Percentiles rank a stretch among this genome's conserved stretches.
Conservation (phyloP, 92 coral and sea anemone genomes). For the Metridium senile region DNA sequence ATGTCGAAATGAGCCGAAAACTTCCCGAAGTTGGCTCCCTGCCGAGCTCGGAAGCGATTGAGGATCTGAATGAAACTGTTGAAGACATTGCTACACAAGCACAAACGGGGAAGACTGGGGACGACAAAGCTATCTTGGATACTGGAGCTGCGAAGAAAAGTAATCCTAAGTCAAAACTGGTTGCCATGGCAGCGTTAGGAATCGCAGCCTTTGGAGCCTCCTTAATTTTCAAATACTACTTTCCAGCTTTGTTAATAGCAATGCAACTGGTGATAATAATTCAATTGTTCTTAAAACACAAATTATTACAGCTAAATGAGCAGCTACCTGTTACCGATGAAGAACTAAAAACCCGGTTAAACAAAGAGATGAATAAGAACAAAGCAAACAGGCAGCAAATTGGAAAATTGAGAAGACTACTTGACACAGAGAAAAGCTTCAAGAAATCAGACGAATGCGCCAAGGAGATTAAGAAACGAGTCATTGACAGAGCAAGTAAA, state of each 20-base stretch:
- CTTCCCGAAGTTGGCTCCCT: conserved; percentile 62
- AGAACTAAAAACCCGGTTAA: conserved; percentile 50
- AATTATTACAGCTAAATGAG: conserved; percentile 18
- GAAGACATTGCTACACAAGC: conserved; percentile 73
- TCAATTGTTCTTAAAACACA: not conserved
- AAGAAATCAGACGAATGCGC: conserved; percentile 80
- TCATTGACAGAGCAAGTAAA: conserved; percentile 15
- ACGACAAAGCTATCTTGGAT: conserved; percentile 7
- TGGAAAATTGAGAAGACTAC: conserved; percentile 71
- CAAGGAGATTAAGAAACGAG: conserved; percentile 57
- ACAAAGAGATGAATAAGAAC: conserved; percentile 54
- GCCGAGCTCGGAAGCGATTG: conserved; percentile 56
- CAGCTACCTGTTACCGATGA: conserved; percentile 11
- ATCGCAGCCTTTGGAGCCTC: conserved; percentile 50
- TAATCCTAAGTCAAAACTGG: conserved; percentile 29
- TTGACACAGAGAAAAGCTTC: conserved; percentile 68
- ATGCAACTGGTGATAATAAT: conserved; percentile 40
- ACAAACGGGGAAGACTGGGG: conserved; percentile 32
- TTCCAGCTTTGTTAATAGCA: conserved; percentile 58
- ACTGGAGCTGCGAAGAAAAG: conserved; percentile 27
- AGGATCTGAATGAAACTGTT: conserved; percentile 63
- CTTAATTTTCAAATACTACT: conserved; percentile 51
- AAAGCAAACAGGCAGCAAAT: conserved; percentile 60
- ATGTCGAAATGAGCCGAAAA: conserved; percentile 55
- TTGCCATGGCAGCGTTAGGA: conserved; percentile 40